phyloP scores from a whole-genome alignment of 2,113 vertebrate genomes.

The Cynoglossus semilaevis region DNA sequence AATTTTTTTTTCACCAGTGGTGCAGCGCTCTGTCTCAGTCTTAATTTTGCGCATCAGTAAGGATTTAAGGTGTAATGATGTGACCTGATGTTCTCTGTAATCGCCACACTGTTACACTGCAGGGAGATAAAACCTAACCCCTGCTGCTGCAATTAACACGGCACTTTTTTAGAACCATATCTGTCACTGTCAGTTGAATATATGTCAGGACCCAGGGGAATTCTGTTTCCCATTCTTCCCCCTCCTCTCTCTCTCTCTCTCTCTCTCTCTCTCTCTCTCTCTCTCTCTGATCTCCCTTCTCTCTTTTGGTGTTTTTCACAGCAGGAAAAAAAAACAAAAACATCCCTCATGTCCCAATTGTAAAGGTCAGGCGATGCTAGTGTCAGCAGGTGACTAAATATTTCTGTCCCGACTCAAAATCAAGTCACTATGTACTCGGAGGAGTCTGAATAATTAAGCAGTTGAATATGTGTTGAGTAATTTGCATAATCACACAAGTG shows the following conservation, averaged over 20 bases:
- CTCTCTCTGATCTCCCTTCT: background rate
- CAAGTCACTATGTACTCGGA: conserved; percentile 34
- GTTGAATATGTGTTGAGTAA: conserved; percentile 66
- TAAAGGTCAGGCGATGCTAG: conserved; percentile 67
- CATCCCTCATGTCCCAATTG: conserved; percentile 30
- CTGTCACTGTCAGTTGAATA: conserved; percentile 61
- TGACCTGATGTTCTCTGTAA: conserved; percentile 40
- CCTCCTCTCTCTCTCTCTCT: background rate
- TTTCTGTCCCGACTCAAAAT: conserved; percentile 27
- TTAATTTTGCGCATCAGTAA: background rate
- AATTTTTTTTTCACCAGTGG: too few relatives aligned
- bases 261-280: background rate
- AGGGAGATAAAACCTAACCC: conserved; percentile 20
- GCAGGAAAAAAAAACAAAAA: conserved; percentile 40
- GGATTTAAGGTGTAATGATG: conserved; percentile 24
- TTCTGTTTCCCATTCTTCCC: conserved; percentile 1
- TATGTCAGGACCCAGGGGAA: conserved; percentile 58
- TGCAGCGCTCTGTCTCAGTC: too few relatives aligned
- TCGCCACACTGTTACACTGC: conserved; percentile 18
- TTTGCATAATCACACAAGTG: conserved; percentile 56
- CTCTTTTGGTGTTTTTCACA: conserved; percentile 26
- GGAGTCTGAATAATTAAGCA: conserved; percentile 55
- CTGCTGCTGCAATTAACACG: conserved; percentile 31
- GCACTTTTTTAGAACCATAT: conserved; percentile 48
- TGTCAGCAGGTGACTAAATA: conserved; percentile 36